Evolutionary conservation across 2,113 vertebrate genomes (phyloP).

Genomic region (Natator depressus): DNA sequence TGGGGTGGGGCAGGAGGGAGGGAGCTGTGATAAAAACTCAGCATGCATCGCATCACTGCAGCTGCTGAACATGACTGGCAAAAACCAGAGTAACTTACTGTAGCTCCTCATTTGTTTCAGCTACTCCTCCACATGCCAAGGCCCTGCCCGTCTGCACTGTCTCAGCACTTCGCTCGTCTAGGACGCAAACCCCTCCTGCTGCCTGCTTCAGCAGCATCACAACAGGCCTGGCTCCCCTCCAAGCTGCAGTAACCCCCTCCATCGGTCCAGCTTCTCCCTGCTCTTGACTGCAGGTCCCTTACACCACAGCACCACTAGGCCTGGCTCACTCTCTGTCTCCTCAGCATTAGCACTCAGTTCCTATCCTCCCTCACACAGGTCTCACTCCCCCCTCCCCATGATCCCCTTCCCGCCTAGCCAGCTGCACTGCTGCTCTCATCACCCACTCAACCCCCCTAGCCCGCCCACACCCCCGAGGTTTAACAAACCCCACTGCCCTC

Average conservation of each 20-base stretch:
- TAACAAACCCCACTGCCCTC: neutral
- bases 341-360: neutral
- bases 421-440: neutral
- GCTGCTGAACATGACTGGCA: neutral
- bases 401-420: neutral
- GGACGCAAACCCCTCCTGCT: neutral
- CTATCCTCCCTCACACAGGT: neutral
- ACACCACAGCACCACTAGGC: constrained; percentile 20
- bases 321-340: neutral
- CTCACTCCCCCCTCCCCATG: neutral
- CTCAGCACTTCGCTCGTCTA: neutral
- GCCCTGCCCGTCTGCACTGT: neutral
- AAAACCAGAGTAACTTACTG: neutral
- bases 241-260: constrained; percentile 46
- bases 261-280: neutral
- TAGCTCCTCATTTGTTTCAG: neutral
- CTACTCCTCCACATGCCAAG: neutral
- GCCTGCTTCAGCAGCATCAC: constrained; percentile 6
- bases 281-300: constrained; percentile 45
- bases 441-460: neutral
- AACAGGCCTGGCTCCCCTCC: constrained; percentile 47
- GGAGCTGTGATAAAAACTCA: neutral
- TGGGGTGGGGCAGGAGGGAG: neutral
- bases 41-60: neutral
- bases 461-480: neutral